A percentile compares a stretch with the other conserved stretches of the same genome.
These are phyloP conservation scores for Coendou prehensilis DNA, from an alignment of 2,797 vertebrate genomes.

Conservation along the genomic window DNA sequence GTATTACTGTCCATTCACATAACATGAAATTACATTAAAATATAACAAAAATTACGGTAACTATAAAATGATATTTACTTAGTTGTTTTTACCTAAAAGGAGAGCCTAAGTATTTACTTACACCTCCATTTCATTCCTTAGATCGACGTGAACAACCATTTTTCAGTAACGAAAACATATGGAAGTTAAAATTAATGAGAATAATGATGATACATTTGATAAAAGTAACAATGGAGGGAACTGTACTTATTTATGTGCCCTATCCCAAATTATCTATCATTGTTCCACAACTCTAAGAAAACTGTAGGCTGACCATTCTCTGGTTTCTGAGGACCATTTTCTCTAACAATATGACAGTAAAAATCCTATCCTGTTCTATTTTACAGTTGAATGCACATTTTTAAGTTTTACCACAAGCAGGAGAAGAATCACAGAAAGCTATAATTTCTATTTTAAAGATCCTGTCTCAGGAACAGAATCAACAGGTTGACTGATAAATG, in stretches of 20 bases:
- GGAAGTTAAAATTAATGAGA: constrained; percentile 53
- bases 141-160: neutral
- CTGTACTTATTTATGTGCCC: neutral
- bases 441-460: constrained; percentile 45
- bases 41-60: neutral
- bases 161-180: constrained; percentile 35
- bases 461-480: neutral
- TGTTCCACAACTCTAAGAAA: neutral
- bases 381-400: neutral
- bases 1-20: constrained; percentile 4
- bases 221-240: constrained; percentile 39
- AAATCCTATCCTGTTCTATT: neutral
- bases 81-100: neutral
- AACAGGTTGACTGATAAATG: neutral
- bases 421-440: neutral
- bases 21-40: constrained; percentile 55
- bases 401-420: neutral
- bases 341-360: neutral
- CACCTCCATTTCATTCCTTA: constrained; percentile 3
- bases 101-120: constrained; percentile 18
- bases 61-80: constrained; percentile 47
- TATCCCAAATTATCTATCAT: neutral
- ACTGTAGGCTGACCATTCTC: neutral
- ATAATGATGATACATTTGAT: constrained; percentile 18
- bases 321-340: neutral